A percentile compares a stretch with the other conserved stretches of the same genome.
Evolutionary conservation across 2,888 invertebrate species (phyloP).

Genomic region (Coleophora deauratella): DNA sequence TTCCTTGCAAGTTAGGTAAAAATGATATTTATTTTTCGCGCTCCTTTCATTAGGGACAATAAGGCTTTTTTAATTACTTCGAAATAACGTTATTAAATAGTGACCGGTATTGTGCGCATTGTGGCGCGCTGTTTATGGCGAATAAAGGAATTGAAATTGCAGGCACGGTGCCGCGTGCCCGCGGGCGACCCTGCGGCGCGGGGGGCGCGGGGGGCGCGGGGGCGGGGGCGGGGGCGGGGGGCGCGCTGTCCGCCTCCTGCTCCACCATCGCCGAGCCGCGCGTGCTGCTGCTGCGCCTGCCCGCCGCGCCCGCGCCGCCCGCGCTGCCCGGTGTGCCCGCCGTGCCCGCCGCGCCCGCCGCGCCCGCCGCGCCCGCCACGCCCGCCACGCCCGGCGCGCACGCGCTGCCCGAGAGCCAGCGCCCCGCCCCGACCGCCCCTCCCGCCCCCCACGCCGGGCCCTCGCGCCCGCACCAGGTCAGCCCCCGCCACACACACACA

Average conservation of each 20-base stretch:
- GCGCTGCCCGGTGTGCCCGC: constrained; percentile 14
- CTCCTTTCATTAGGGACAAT: no score
- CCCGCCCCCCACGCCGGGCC: constrained; percentile 8
- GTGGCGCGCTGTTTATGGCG: no score
- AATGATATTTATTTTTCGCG: no score
- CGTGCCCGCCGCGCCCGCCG: constrained; percentile 14
- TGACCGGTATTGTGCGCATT: no score
- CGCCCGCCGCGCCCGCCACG: no score
- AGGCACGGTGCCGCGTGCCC: constrained; percentile 12
- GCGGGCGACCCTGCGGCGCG: constrained; percentile 9
- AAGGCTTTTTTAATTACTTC: no score
- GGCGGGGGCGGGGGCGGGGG: constrained; percentile 19
- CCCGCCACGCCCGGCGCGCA: constrained; percentile 20
- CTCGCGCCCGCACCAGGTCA: constrained; percentile 18
- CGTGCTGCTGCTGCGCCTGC: constrained; percentile 19
- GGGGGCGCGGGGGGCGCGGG: constrained; percentile 12
- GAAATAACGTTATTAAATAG: no score
- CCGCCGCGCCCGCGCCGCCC: constrained; percentile 9
- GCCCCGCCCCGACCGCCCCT: constrained; percentile 20
- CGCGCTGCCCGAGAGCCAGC: constrained; percentile 27
- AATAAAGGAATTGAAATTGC: no score
- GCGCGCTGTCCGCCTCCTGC: constrained; percentile 1
- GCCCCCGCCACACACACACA: constrained; percentile 6
- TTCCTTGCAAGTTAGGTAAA: no score
- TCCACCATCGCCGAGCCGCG: constrained; percentile 2